Percentiles rank a stretch among this genome's conserved stretches.
Conservation (phyloP, 2,797 vertebrate species). For the Eurystomus glaucurus region DNA sequence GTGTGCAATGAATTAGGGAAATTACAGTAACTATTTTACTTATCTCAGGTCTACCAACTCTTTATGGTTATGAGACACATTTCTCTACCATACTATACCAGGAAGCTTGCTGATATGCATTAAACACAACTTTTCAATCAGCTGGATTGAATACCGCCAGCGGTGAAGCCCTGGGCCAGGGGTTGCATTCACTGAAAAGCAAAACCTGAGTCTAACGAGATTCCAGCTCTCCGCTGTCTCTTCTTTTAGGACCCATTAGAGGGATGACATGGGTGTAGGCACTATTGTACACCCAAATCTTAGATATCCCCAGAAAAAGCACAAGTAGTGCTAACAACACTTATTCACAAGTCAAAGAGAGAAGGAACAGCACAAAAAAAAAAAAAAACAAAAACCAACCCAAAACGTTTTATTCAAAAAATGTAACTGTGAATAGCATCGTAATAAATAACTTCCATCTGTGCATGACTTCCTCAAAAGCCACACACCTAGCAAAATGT, state of each 20-base stretch:
- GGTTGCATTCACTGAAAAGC: not conserved
- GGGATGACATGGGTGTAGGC: not conserved
- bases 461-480: not conserved
- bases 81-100: not conserved
- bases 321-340: not conserved
- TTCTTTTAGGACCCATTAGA: not conserved
- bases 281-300: not conserved
- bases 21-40: not conserved
- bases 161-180: not conserved
- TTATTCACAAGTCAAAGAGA: not conserved
- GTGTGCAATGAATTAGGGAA: not conserved
- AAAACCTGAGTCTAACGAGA: not conserved
- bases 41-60: not conserved
- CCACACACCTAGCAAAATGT: not conserved
- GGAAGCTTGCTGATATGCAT: not conserved
- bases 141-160: not conserved
- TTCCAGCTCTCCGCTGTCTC: not conserved
- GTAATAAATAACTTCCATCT: slow-evolving; percentile 2
- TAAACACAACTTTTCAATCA: not conserved
- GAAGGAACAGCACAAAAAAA: not conserved
- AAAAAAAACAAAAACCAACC: not conserved
- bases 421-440: not conserved
- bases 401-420: slow-evolving; percentile 19
- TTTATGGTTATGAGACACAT: not conserved
- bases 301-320: not conserved